Conservation (phyloP, 2,888 invertebrate genomes). For the Pristionchus fissidentatus region DNA sequence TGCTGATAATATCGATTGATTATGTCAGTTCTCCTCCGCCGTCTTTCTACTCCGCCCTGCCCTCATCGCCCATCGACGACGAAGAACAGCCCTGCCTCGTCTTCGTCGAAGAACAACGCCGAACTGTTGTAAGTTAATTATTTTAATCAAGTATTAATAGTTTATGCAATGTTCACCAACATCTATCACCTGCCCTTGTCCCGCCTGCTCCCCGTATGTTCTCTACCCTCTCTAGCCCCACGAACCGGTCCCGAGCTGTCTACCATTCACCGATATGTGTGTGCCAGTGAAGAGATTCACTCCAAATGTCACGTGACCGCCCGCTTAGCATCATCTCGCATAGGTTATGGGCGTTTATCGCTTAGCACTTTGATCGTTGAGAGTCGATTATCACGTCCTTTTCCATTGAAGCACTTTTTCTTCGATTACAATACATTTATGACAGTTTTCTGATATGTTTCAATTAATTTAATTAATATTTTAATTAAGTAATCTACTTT, state of each 20-base stretch:
- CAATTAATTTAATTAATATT: background rate
- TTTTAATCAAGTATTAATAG: background rate
- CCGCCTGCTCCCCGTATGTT: too few relatives aligned
- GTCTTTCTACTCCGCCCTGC: background rate
- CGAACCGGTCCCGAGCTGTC: conserved; percentile 7
- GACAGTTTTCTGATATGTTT: background rate
- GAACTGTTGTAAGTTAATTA: background rate
- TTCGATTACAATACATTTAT: background rate
- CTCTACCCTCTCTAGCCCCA: background rate
- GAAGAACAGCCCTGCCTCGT: background rate
- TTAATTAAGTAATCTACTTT: background rate
- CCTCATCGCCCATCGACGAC: background rate
- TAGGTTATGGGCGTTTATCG: too few relatives aligned
- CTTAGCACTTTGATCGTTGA: too few relatives aligned
- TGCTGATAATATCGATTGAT: background rate
- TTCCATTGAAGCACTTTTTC: background rate
- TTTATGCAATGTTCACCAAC: background rate
- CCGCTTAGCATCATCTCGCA: too few relatives aligned
- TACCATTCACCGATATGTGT: conserved; percentile 16
- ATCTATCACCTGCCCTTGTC: background rate
- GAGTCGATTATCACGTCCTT: background rate
- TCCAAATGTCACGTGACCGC: background rate
- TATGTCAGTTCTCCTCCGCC: background rate
- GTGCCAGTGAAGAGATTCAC: background rate
- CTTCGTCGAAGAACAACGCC: conserved; percentile 27